Percentiles rank a stretch among this genome's conserved stretches.
phyloP scores from a whole-genome alignment of 2,888 invertebrate species.

The Leptopilina myrica region DNA sequence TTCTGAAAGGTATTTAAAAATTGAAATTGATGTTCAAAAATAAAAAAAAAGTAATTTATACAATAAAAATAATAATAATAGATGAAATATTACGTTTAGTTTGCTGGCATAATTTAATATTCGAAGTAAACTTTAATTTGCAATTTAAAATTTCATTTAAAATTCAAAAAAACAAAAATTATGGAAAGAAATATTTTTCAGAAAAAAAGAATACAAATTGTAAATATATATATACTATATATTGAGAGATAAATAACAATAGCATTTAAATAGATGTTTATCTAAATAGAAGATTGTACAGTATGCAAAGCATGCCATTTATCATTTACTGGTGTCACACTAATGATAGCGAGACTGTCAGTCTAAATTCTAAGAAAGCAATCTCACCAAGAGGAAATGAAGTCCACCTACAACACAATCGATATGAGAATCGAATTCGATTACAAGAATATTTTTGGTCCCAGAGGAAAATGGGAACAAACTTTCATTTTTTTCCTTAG shows the following conservation, averaged over 20 bases:
- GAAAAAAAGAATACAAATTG: background rate
- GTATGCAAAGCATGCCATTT: slow-evolving; percentile 32
- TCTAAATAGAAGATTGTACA: background rate
- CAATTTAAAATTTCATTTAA: no score
- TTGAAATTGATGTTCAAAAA: no score
- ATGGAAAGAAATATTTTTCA: no score
- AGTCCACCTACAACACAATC: slow-evolving; percentile 37
- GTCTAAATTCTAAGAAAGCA: slow-evolving; percentile 48
- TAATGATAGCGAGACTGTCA: slow-evolving; percentile 20
- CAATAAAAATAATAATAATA: no score
- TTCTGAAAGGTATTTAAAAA: no score
- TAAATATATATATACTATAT: background rate
- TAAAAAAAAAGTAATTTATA: no score
- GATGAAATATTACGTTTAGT: no score
- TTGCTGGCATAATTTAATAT: no score
- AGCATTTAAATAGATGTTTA: background rate
- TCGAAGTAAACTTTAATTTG: no score
- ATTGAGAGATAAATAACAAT: slow-evolving; percentile 14
- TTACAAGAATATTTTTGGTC: background rate
- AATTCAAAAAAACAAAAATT: no score
- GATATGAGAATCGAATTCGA: slow-evolving; percentile 24
- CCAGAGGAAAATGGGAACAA: background rate
- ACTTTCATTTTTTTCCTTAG: background rate
- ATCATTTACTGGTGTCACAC: slow-evolving; percentile 31
- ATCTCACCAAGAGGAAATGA: slow-evolving; percentile 49